Evolutionary conservation across 53 echinoderm and acorn worm genomes (phyloP), one percentile per base, ranked within the genome.

Genomic region (Antedon mediterranea): DNA sequence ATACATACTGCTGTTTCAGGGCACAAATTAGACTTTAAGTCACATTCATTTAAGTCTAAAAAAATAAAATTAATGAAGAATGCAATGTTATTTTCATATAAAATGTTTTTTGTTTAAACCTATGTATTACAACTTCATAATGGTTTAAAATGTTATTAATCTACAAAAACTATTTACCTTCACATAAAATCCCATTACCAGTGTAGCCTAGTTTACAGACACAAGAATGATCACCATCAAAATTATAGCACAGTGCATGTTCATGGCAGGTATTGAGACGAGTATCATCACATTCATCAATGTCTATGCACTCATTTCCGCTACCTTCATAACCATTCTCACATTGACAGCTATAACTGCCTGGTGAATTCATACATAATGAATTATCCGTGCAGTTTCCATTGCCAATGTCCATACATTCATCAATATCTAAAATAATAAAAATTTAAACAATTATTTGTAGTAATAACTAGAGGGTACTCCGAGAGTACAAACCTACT

Each of bases 191-290:
- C 18, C 78, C 78, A 43, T 78, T 28, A 43, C 78, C 78, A 43
- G 29, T 29, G 78, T 43, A 78, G 18, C 78, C 78, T 9, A 13
- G 32, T n/a, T n/a, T 11, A 43, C 78, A 78, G 43, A 43, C 43
- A 26, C 78, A 78, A 5, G 43, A 13, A 32, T 78, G 57, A 30
- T 44, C 78, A 15, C 78, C 43, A 43, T 78, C 78, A 78, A 43
- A 78, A 78, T 78, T 43, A 28, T 78, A 78, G 43, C 78, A 78
- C 5, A 28, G 43, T 43, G 78, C 78, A 43, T 78, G 78, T 43
- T 31, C 29, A 43, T 78, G 78, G 43, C 78, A 78, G 28, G 26
- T 28, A 43, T 78, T 29, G 20, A 57, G 57, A 57, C 23, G 9
- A 11, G 57, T 18, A 32, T 42, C 43, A 31, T 43, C 78, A 78